Evolutionary conservation across 2,797 vertebrate genomes (phyloP).

Genomic region (Peromyscus aztecus): DNA sequence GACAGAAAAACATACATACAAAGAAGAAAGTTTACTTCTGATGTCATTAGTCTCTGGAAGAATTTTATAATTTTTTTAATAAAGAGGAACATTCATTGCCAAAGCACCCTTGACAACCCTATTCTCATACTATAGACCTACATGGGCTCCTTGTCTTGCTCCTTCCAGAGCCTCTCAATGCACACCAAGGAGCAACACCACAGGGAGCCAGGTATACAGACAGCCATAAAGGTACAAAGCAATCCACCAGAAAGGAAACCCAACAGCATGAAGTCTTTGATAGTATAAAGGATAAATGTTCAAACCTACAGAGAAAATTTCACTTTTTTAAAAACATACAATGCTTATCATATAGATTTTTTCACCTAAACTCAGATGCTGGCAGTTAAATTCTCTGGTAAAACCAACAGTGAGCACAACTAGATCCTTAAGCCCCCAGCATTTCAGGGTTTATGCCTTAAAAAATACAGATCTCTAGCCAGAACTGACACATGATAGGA

Average conservation of each 20-base stretch:
- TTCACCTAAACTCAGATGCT: not conserved
- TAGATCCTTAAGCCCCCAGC: not conserved
- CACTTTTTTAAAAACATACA: not conserved
- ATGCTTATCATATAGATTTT: not conserved
- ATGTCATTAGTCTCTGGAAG: not conserved
- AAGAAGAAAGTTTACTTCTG: not conserved
- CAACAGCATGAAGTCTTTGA: not conserved
- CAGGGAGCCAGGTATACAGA: not conserved
- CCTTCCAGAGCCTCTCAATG: not conserved
- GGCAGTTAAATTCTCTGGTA: not conserved
- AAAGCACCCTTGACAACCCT: not conserved
- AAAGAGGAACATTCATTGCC: not conserved
- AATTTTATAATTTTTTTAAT: not conserved
- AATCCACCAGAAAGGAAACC: conserved; percentile 23
- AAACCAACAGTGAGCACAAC: conserved; percentile 32
- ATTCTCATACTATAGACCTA: not conserved
- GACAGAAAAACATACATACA: not conserved
- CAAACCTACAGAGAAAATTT: not conserved
- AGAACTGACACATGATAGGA: not conserved
- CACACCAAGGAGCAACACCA: not conserved
- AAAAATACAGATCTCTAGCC: conserved; percentile 25
- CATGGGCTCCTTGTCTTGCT: not conserved
- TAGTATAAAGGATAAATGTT: not conserved
- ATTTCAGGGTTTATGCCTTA: not conserved
- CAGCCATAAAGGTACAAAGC: not conserved